Evolutionary conservation across 2,888 invertebrate species (phyloP), one percentile per base, ranked within the genome.

Genomic region (Melieria picta): DNA sequence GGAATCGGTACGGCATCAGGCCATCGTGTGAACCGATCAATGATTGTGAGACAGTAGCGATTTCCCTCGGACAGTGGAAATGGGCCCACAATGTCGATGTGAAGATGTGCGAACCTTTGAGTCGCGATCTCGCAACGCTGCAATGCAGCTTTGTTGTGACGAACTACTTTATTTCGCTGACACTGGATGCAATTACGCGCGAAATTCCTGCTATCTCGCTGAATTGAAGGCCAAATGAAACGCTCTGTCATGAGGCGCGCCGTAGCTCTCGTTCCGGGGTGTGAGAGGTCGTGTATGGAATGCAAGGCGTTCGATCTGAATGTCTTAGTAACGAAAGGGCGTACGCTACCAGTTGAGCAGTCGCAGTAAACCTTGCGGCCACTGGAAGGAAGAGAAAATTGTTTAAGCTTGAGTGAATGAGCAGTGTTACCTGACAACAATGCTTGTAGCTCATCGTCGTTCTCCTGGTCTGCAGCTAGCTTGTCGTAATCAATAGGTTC

Each of bases 21-120:
- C 73, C 69, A 72, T 9, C 69, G 5, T 57, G 55, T 30, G 30
- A 13, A 57, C 9, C n/a, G 57, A 30, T 30, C 30, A 2, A 30
- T 30, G 30, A 30, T 30, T 30, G 30, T 30, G 30, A 30, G 30
- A 2, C 57, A 57, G 16, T 57, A 57, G 57, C 57, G 57, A n/a
- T 80, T 16, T 78, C 81, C 9, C 10, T 80, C 50, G 1, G 80
- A 79, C 4, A 64, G 5, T 11, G 85, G 83, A 6, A 87, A 73
- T 0, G 86, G 86, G 4, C 86, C 86, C 4, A 88, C 80, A 7
- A 88, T 75, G 76, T 88, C 86, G 11, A 88, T 78, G 11, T 11
- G n/a, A 74, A 66, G 11, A 74, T 30, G 45, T 61, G 57, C n/a
- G 9, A 56, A 9, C 67, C 66, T 30, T 3, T 50, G 11, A 50